Evolutionary conservation across 2,888 invertebrate genomes (phyloP).

Genomic region (Prenolepis imparis): DNA sequence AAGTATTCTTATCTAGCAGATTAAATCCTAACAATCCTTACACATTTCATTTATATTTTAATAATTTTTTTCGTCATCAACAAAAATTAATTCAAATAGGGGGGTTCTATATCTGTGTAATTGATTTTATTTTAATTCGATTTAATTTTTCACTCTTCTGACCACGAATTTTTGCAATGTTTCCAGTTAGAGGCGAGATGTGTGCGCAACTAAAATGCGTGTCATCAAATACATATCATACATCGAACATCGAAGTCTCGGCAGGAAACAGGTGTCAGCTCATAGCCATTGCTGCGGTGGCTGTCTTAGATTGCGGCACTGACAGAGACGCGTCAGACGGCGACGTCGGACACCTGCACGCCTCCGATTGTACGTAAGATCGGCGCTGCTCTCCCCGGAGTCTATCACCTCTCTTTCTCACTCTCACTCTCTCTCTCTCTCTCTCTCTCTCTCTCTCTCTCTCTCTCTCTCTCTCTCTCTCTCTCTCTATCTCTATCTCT

Average conservation of each 20-base stretch:
- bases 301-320: slow-evolving; percentile 75
- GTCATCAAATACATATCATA: slow-evolving; percentile 16
- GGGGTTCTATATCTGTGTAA: background rate
- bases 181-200: background rate
- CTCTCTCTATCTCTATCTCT: no score
- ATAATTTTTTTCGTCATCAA: background rate
- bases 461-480: slow-evolving; percentile 6
- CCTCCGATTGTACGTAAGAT: slow-evolving; percentile 82
- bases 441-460: slow-evolving; percentile 25
- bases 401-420: slow-evolving; percentile 40
- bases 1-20: background rate
- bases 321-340: slow-evolving; percentile 76
- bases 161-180: background rate
- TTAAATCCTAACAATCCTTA: background rate
- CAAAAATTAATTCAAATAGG: background rate
- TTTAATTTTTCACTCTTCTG: background rate
- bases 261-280: slow-evolving; percentile 79
- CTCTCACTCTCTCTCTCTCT: slow-evolving; percentile 40
- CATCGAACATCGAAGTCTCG: slow-evolving; percentile 60
- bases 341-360: slow-evolving; percentile 84
- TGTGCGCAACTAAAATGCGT: background rate
- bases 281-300: slow-evolving; percentile 77
- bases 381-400: slow-evolving; percentile 49
- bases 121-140: background rate
- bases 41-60: background rate